These are phyloP conservation scores for Drosophila barbarae DNA, from an alignment of 2,888 invertebrate species.

Conservation along the genomic window DNA sequence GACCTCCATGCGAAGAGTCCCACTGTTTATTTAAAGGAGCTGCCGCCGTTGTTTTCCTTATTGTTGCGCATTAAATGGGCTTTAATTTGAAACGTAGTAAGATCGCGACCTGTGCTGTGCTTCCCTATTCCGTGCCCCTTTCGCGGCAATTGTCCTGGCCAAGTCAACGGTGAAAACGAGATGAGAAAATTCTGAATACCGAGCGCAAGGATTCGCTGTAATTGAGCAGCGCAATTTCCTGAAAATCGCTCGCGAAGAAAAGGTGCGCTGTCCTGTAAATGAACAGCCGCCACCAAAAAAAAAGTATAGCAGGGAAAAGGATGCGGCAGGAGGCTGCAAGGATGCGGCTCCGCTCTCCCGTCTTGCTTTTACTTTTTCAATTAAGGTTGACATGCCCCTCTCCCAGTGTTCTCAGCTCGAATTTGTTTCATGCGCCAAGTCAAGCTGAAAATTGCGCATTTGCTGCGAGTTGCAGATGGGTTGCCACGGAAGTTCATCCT, in stretches of 20 bases:
- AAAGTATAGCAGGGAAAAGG: constrained; percentile 35
- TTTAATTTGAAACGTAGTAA: constrained; percentile 69
- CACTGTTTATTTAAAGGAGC: constrained; percentile 50
- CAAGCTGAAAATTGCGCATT: constrained; percentile 75
- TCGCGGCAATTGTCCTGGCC: constrained; percentile 52
- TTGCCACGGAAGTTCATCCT: constrained; percentile 26
- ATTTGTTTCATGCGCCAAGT: constrained; percentile 66
- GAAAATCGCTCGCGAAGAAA: constrained; percentile 48
- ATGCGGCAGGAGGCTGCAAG: constrained; percentile 43
- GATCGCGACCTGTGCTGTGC: constrained; percentile 32
- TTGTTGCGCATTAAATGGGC: constrained; percentile 67
- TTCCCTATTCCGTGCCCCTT: constrained; percentile 11
- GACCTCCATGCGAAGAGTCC: constrained; percentile 5
- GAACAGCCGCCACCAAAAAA: constrained; percentile 52
- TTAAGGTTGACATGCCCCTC: constrained; percentile 67
- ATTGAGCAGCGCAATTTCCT: constrained; percentile 66
- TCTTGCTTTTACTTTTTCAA: constrained; percentile 58
- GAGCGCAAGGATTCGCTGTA: constrained; percentile 49
- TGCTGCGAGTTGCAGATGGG: constrained; percentile 37
- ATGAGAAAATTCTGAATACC: constrained; percentile 35
- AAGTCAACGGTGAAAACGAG: constrained; percentile 58
- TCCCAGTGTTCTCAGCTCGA: constrained; percentile 35
- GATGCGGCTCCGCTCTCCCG: constrained; percentile 32
- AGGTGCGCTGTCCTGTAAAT: constrained; percentile 69
- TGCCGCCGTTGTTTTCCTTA: constrained; percentile 32